Percentiles rank a stretch among this genome's conserved stretches.
These are phyloP conservation scores for Acrocera orbiculus DNA, from an alignment of 2,888 invertebrate genomes.

Conservation along the genomic window DNA sequence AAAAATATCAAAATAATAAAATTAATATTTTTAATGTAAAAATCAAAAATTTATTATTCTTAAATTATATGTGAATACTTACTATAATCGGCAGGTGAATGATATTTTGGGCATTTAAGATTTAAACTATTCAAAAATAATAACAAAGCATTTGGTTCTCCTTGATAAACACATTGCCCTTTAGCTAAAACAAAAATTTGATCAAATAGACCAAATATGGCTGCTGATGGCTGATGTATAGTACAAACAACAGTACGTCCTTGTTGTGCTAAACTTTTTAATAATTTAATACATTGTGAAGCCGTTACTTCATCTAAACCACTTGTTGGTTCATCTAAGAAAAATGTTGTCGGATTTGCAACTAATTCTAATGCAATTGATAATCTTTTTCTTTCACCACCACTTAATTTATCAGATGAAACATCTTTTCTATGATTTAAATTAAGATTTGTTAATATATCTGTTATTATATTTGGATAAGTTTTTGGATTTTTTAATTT, in stretches of 20 bases:
- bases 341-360: constrained; percentile 69
- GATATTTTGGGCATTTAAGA: constrained; percentile 41
- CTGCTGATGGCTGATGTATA: constrained; percentile 52
- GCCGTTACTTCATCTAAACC: constrained; percentile 50
- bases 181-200: constrained; percentile 46
- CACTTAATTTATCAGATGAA: constrained; percentile 41
- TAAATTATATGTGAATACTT: constrained; percentile 21
- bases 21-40: background rate
- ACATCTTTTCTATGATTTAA: constrained; percentile 25
- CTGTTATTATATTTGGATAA: constrained; percentile 21
- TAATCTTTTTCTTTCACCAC: constrained; percentile 63
- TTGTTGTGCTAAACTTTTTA: constrained; percentile 40
- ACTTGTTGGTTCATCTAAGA: constrained; percentile 67
- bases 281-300: constrained; percentile 39
- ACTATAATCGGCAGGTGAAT: constrained; percentile 56
- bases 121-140: constrained; percentile 39
- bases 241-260: constrained; percentile 53
- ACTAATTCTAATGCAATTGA: constrained; percentile 69
- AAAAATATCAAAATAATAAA: constrained; percentile 6
- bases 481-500: constrained; percentile 36
- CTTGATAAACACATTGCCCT: constrained; percentile 48
- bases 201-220: constrained; percentile 44
- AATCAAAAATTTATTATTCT: background rate
- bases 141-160: constrained; percentile 41
- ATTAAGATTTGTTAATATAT: constrained; percentile 25